Conservation (phyloP, 1,140 invertebrate species). For the Antheraea pernyi region DNA sequence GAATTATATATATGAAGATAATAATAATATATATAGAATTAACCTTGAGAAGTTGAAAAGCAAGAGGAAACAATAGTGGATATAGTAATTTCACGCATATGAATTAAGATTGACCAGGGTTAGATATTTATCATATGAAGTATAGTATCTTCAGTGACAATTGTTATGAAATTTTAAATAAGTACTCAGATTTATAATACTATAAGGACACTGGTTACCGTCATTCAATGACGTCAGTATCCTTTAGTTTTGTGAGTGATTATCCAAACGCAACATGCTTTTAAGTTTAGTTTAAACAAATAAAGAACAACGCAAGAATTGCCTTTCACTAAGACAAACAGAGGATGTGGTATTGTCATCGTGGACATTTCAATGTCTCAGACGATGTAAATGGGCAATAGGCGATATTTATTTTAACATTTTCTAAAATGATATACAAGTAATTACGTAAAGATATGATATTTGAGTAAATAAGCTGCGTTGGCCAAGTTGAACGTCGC, state of each 20-base stretch:
- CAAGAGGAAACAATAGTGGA: too few relatives aligned
- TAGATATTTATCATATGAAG: too few relatives aligned
- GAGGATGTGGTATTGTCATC: conserved; percentile 67
- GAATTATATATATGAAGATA: too few relatives aligned
- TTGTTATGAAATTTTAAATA: too few relatives aligned
- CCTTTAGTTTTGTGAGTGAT: not conserved
- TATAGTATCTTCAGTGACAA: too few relatives aligned
- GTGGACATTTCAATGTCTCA: conserved; percentile 39
- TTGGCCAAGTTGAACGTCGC: not conserved
- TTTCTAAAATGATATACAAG: conserved; percentile 46
- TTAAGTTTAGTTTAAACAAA: conserved; percentile 63
- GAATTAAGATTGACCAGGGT: too few relatives aligned
- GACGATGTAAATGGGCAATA: conserved; percentile 35
- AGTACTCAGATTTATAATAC: too few relatives aligned
- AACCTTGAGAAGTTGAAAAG: too few relatives aligned
- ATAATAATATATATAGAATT: too few relatives aligned
- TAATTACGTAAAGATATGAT: conserved; percentile 29
- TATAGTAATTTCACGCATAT: too few relatives aligned
- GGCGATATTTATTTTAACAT: conserved; percentile 43
- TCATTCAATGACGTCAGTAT: not conserved
- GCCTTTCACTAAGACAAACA: conserved; percentile 69
- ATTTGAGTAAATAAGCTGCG: not conserved
- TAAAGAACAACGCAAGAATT: conserved; percentile 53
- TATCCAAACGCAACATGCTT: conserved; percentile 29
- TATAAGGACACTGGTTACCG: too few relatives aligned